A percentile compares a stretch with the other conserved stretches of the same genome.
These are phyloP conservation scores for Sebastes taczanowskii DNA, from an alignment of 2,797 vertebrate species.

Conservation along the genomic window DNA sequence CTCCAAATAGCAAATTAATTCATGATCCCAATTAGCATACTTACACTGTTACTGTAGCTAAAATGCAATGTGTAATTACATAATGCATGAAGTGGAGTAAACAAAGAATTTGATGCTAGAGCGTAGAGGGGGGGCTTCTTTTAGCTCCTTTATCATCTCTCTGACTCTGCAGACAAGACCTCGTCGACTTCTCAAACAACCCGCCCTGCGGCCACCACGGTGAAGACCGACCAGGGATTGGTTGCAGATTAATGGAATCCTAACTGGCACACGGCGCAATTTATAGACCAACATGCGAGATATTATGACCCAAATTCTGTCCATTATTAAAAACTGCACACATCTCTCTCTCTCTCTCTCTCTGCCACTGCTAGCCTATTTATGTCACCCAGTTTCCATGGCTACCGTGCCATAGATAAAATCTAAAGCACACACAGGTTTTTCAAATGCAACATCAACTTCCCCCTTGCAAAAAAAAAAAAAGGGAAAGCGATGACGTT, in stretches of 20 bases:
- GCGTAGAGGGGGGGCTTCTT: background rate
- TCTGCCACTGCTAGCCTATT: constrained; percentile 81
- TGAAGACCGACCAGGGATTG: constrained; percentile 75
- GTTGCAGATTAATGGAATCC: constrained; percentile 80
- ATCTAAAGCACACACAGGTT: constrained; percentile 70
- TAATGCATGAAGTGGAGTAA: constrained; percentile 53
- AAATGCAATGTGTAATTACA: constrained; percentile 50
- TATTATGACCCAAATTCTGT: constrained; percentile 85
- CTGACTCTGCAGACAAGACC: constrained; percentile 39
- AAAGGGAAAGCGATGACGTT: constrained; percentile 23
- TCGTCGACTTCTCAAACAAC: constrained; percentile 49
- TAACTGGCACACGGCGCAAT: constrained; percentile 83
- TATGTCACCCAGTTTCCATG: constrained; percentile 87
- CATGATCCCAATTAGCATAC: constrained; percentile 51
- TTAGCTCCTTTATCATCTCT: constrained; percentile 16
- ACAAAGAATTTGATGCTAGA: constrained; percentile 32
- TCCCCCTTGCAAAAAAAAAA: constrained; percentile 38
- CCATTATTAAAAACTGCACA: constrained; percentile 80
- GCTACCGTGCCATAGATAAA: constrained; percentile 78
- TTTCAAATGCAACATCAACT: constrained; percentile 72
- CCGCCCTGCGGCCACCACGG: constrained; percentile 64
- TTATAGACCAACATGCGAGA: constrained; percentile 82
- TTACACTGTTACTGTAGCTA: constrained; percentile 20
- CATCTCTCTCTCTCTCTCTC: constrained; percentile 63
- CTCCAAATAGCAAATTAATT: constrained; percentile 54